These are phyloP conservation scores for Halocaridina rubra DNA, from an alignment of 2,888 invertebrate species.

Conservation along the genomic window DNA sequence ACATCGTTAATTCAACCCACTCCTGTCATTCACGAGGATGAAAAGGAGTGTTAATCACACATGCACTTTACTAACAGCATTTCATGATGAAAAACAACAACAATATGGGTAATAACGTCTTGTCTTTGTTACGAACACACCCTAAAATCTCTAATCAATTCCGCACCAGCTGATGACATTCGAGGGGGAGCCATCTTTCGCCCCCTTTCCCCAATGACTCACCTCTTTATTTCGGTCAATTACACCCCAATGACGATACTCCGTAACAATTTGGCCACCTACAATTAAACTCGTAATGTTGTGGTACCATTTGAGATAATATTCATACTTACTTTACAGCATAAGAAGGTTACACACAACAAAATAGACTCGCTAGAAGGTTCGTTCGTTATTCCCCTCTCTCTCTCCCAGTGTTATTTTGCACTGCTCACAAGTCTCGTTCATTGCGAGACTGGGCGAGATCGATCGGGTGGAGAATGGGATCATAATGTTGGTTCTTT, in stretches of 20 bases:
- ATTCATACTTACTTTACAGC: constrained; percentile 32
- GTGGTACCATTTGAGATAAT: neutral
- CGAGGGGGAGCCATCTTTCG: constrained; percentile 42
- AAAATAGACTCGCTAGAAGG: constrained; percentile 27
- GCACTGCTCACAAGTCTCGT: constrained; percentile 45
- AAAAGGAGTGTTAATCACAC: too few relatives aligned
- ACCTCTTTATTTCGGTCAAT: constrained; percentile 27
- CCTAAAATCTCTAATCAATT: constrained; percentile 5
- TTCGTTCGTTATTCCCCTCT: too few relatives aligned
- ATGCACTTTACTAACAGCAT: too few relatives aligned
- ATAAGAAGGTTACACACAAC: constrained; percentile 33
- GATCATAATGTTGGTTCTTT: constrained; percentile 33
- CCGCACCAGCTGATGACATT: constrained; percentile 52
- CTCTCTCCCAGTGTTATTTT: constrained; percentile 47
- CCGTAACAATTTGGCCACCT: too few relatives aligned
- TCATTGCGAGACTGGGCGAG: constrained; percentile 56
- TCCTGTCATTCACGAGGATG: too few relatives aligned
- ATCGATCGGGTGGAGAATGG: constrained; percentile 52
- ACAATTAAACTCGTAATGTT: too few relatives aligned
- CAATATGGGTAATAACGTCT: too few relatives aligned
- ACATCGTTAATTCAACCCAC: too few relatives aligned
- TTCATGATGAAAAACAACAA: too few relatives aligned
- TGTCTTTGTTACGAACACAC: too few relatives aligned
- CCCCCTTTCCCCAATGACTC: constrained; percentile 46
- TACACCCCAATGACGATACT: too few relatives aligned